Evolutionary conservation across 2,888 invertebrate genomes (phyloP).

Genomic region (Meandrusa payeni): DNA sequence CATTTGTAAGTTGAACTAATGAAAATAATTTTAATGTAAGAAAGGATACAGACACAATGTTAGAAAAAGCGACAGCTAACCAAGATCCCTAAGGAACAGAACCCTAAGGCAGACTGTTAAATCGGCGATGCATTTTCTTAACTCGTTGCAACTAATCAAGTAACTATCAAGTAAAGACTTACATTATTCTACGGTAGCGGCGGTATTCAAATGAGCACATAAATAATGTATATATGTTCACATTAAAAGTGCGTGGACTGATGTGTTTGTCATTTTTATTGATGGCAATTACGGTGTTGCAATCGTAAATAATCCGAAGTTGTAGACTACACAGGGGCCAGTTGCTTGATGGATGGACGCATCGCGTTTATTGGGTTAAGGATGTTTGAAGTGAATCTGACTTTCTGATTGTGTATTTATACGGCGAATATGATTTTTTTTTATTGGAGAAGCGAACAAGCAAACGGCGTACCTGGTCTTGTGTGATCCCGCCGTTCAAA

Average conservation of each 20-base stretch:
- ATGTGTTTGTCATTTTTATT: constrained; percentile 39
- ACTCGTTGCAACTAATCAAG: constrained; percentile 15
- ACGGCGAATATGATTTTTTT: too few relatives aligned
- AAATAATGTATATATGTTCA: constrained; percentile 36
- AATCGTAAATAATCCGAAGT: constrained; percentile 31
- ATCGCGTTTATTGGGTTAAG: constrained; percentile 16
- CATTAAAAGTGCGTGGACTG: constrained; percentile 34
- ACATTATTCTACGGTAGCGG: constrained; percentile 19
- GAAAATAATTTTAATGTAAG: too few relatives aligned
- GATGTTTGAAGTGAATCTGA: constrained; percentile 3
- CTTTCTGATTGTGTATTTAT: too few relatives aligned
- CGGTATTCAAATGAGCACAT: constrained; percentile 28
- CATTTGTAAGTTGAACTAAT: too few relatives aligned
- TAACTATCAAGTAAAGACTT: constrained; percentile 12
- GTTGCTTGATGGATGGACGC: constrained; percentile 13
- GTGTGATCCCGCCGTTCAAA: too few relatives aligned
- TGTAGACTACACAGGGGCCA: constrained; percentile 12
- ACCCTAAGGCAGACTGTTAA: too few relatives aligned
- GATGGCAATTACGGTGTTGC: constrained; percentile 34
- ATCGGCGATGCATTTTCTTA: constrained; percentile 1
- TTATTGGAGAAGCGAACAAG: too few relatives aligned
- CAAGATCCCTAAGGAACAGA: neutral
- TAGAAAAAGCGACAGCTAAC: too few relatives aligned
- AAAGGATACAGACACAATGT: too few relatives aligned
- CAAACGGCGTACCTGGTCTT: too few relatives aligned